A percentile compares a stretch with the other conserved stretches of the same genome.
These are phyloP conservation scores for Eulemur coronatus DNA, from an alignment of 2,797 vertebrate genomes.

Conservation along the genomic window DNA sequence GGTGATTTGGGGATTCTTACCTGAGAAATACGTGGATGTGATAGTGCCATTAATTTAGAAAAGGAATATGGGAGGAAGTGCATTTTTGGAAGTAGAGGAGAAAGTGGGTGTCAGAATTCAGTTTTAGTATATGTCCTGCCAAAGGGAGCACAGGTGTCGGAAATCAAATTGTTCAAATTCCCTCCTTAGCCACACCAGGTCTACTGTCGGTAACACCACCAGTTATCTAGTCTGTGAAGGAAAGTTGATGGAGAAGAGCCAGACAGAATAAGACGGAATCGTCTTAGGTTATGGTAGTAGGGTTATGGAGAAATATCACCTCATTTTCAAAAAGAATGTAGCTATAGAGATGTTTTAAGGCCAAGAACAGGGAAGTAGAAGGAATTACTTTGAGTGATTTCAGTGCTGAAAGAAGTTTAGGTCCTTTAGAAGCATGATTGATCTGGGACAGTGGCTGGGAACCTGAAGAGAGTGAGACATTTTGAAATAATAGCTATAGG, in stretches of 20 bases:
- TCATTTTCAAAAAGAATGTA: not conserved
- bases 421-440: not conserved
- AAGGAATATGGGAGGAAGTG: not conserved
- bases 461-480: not conserved
- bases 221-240: not conserved
- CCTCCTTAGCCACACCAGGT: not conserved
- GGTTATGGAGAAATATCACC: not conserved
- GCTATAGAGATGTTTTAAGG: not conserved
- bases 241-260: not conserved
- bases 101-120: not conserved
- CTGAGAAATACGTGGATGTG: not conserved
- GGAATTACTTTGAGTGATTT: not conserved
- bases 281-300: too few relatives aligned
- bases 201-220: not conserved
- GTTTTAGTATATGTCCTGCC: too few relatives aligned
- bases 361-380: not conserved
- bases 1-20: not conserved
- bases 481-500: conserved; percentile 12
- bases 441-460: not conserved
- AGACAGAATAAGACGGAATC: not conserved
- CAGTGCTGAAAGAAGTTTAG: not conserved
- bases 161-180: not conserved
- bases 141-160: not conserved
- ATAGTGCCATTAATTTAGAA: not conserved
- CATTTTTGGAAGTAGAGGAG: not conserved